These are phyloP conservation scores for Cephus nigrinus DNA, from an alignment of 2,888 invertebrate genomes.

Conservation along the genomic window DNA sequence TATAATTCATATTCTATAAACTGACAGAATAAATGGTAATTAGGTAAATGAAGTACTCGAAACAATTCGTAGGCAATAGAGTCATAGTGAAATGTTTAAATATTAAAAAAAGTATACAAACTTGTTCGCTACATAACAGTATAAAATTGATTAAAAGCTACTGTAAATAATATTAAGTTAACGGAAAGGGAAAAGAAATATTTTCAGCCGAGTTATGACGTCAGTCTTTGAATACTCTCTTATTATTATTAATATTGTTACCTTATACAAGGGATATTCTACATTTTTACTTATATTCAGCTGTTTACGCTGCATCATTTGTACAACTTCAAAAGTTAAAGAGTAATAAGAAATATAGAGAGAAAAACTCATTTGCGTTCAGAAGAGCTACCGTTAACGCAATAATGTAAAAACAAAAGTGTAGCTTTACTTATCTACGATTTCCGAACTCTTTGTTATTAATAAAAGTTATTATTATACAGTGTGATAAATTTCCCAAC, in stretches of 20 bases:
- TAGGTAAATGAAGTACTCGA: neutral
- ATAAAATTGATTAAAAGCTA: neutral
- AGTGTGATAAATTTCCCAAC: neutral
- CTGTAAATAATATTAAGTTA: neutral
- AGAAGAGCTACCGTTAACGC: neutral
- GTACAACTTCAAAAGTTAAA: neutral
- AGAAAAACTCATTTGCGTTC: neutral
- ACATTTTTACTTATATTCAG: neutral
- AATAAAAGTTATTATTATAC: neutral
- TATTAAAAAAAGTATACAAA: neutral
- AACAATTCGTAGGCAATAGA: neutral
- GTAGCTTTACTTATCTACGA: neutral
- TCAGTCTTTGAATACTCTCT: neutral
- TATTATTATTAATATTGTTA: neutral
- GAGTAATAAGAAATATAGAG: neutral
- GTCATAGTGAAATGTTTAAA: neutral
- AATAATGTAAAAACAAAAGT: neutral
- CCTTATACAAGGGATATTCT: neutral
- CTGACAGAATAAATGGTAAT: neutral
- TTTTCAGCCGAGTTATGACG: neutral
- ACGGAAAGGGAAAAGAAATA: neutral
- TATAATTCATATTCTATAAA: neutral
- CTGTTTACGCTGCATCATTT: neutral
- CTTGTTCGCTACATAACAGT: neutral
- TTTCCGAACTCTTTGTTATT: neutral